Conservation (phyloP, 2,888 invertebrate genomes). For the Dicyrtoma fusca region DNA sequence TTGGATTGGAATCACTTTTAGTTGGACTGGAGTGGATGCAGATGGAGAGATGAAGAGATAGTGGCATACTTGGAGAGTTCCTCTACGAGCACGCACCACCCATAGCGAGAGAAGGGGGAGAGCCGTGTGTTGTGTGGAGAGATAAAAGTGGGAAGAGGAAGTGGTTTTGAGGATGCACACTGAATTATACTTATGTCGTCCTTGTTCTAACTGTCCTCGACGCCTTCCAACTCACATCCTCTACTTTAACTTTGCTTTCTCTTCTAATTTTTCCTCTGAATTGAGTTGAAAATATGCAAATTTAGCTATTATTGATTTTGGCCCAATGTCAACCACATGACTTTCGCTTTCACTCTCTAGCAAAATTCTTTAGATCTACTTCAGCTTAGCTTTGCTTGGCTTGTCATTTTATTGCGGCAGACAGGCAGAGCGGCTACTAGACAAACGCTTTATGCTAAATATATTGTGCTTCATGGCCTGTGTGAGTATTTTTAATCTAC, state of each 20-base stretch:
- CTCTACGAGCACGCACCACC: neutral
- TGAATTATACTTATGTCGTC: conserved; percentile 1
- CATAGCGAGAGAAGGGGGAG: neutral
- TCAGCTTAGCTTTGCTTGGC: neutral
- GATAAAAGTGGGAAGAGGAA: neutral
- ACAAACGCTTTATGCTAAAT: too few relatives aligned
- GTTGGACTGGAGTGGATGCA: neutral
- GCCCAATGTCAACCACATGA: conserved; percentile 38
- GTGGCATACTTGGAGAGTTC: neutral
- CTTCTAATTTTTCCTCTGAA: neutral
- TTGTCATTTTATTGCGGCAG: conserved; percentile 14
- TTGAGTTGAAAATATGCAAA: conserved; percentile 39
- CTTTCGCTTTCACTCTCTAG: conserved; percentile 7
- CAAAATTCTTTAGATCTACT: too few relatives aligned
- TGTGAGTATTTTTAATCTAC: too few relatives aligned
- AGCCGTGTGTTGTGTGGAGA: neutral
- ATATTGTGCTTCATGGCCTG: too few relatives aligned
- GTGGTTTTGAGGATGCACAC: conserved; percentile 1
- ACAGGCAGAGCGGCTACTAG: neutral
- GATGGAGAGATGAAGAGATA: neutral
- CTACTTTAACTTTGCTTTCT: neutral
- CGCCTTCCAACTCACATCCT: too few relatives aligned
- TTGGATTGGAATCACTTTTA: too few relatives aligned
- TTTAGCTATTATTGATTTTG: conserved; percentile 43
- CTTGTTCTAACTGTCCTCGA: neutral